Base-by-base conservation (phyloP, 1,140 invertebrate species). In the Zaprionus camerounensis region DNA sequence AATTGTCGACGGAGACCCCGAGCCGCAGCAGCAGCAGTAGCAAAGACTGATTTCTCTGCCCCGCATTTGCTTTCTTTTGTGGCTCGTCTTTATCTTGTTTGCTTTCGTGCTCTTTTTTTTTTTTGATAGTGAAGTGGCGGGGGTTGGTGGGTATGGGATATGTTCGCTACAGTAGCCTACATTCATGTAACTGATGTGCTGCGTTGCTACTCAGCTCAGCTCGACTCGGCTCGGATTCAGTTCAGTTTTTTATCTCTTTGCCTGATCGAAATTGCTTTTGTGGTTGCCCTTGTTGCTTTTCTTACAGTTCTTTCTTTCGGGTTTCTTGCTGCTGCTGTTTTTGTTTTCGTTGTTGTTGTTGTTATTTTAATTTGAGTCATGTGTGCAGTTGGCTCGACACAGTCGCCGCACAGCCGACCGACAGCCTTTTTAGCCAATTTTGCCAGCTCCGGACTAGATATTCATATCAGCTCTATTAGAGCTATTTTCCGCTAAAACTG, bases 221-320 rank as follows among this genome's bases (percentile, higher is more conserved):
- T 44, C 49, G 58, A 9, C n/a, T 78, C 81, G 46, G 78, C 78
- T 81, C 56, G 68, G 57, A 78, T 79, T 71, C 71, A 53, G 71
- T 70, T 17, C 41, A 46, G 41, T 46, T 17, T 61, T 80, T 84
- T 88, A 88, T 90, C 85, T 88, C 70, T 85, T 76, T 67, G 81
- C 79, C 85, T 88, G 85, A 88, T 88, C 85, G 85, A 88, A 88
- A 88, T 90, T 88, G 85, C 84, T 88, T 88, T 88, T 88, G 84
- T 84, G 84, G 81, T 88, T 87, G 80, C 77, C 71, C 61, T 28
- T 28, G 17, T 11, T 41, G n/a, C 58, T 51, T 12, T 51, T 51
- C 46, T 24, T 24, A 51, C 46, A 12, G 46, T 51, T 51, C 20
- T 17, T 51, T 51, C 20, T 3, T 46, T 17, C 2, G 41, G n/a